Evolutionary conservation across 2,113 vertebrate genomes (phyloP).

Genomic region (Ictalurus furcatus): DNA sequence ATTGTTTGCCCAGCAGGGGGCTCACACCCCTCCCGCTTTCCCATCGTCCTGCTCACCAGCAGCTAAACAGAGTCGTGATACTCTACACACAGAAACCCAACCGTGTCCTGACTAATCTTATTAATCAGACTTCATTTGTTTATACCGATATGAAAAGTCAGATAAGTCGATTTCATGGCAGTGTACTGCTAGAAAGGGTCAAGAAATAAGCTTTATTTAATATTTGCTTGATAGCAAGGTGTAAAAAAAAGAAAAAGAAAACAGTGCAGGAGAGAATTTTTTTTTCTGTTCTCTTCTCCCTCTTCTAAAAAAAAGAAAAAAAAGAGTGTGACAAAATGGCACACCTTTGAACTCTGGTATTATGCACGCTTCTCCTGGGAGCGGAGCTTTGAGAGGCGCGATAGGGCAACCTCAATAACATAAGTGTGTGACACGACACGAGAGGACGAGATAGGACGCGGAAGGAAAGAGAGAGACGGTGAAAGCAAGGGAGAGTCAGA

Average conservation of each 20-base stretch:
- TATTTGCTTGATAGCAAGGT: background rate
- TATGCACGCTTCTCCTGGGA: slow-evolving; percentile 47
- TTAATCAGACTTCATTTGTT: too few relatives aligned
- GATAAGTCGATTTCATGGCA: too few relatives aligned
- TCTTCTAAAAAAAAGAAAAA: background rate
- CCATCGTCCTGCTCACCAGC: too few relatives aligned
- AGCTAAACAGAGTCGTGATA: too few relatives aligned
- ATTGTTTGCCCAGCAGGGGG: too few relatives aligned
- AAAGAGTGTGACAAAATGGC: slow-evolving; percentile 36
- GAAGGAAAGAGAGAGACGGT: background rate
- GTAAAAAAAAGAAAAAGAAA: too few relatives aligned
- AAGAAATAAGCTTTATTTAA: background rate
- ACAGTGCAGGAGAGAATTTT: too few relatives aligned
- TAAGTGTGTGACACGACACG: slow-evolving; percentile 22
- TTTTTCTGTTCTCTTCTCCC: background rate
- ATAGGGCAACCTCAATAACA: slow-evolving; percentile 20
- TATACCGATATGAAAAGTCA: too few relatives aligned
- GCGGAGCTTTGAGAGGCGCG: background rate
- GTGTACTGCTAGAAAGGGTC: too few relatives aligned
- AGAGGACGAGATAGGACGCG: background rate
- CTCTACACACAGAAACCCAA: too few relatives aligned
- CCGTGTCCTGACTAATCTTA: too few relatives aligned
- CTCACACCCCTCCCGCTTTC: too few relatives aligned
- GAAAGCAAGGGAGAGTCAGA: background rate
- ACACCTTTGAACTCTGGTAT: slow-evolving; percentile 50